A percentile compares a stretch with the other conserved stretches of the same genome.
Evolutionary conservation across 2,113 vertebrate species (phyloP).

Genomic region (Marmota monax): DNA sequence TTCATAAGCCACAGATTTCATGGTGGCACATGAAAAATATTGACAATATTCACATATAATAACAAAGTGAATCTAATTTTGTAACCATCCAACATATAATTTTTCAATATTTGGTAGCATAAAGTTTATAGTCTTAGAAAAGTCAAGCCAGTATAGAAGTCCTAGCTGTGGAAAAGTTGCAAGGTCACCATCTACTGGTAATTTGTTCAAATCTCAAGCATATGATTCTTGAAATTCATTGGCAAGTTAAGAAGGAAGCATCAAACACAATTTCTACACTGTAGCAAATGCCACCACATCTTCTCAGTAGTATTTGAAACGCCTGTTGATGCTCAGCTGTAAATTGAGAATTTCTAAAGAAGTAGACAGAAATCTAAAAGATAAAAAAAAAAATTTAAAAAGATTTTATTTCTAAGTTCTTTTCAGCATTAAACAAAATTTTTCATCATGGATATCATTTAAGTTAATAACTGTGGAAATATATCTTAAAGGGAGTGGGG

Average conservation of each 20-base stretch:
- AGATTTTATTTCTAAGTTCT: neutral
- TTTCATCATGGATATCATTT: constrained; percentile 24
- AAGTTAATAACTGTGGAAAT: constrained; percentile 18
- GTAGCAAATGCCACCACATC: neutral
- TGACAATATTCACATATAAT: neutral
- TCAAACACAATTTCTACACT: neutral
- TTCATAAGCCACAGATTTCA: constrained; percentile 24
- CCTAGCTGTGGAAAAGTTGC: neutral
- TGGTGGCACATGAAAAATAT: neutral
- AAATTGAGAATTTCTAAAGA: constrained; percentile 36
- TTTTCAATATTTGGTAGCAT: constrained; percentile 45
- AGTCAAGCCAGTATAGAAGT: neutral
- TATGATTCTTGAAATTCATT: neutral
- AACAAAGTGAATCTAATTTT: constrained; percentile 3
- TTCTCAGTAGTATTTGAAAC: constrained; percentile 25
- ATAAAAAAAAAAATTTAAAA: too few relatives aligned
- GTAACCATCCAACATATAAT: constrained; percentile 14
- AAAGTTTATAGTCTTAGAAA: constrained; percentile 23
- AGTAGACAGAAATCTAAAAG: neutral
- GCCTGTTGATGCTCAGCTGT: neutral
- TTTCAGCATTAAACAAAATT: neutral
- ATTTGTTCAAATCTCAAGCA: constrained; percentile 49
- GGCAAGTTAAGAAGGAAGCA: constrained; percentile 24
- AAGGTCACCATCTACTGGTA: constrained; percentile 48
- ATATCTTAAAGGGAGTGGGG: neutral